Conservation (phyloP, 2,888 invertebrate genomes). For the Lithodes maja region DNA sequence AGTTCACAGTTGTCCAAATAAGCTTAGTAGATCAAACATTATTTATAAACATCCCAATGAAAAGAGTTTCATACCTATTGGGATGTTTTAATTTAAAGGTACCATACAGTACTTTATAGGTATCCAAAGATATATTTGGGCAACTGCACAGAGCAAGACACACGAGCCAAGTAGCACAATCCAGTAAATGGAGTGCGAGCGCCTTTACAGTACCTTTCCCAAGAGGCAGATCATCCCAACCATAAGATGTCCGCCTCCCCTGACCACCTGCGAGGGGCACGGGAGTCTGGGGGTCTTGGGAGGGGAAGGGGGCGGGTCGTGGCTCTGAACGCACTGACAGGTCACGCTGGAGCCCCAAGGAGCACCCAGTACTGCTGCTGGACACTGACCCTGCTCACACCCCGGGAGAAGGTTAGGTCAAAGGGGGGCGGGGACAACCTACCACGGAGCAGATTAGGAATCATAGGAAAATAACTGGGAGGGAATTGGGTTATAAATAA, state of each 20-base stretch:
- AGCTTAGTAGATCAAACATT: too few species aligned
- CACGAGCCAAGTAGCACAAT: conserved; percentile 9
- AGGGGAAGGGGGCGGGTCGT: conserved; percentile 42
- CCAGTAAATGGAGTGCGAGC: conserved; percentile 13
- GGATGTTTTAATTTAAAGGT: too few species aligned
- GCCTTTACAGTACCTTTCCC: conserved; percentile 57
- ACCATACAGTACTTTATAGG: too few species aligned
- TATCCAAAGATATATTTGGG: background rate
- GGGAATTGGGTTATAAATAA: conserved; percentile 10
- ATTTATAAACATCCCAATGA: too few species aligned
- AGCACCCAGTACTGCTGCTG: conserved; percentile 70
- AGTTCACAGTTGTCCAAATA: background rate
- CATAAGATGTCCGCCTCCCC: conserved; percentile 54
- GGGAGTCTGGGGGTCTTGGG: conserved; percentile 52
- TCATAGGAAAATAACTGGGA: background rate
- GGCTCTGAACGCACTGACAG: conserved; percentile 60
- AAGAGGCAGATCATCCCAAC: conserved; percentile 46
- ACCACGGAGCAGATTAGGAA: too few species aligned
- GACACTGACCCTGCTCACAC: conserved; percentile 72
- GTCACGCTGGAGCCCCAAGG: conserved; percentile 59
- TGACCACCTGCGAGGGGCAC: conserved; percentile 33
- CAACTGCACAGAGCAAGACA: background rate
- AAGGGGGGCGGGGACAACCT: conserved; percentile 13
- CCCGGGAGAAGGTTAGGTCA: conserved; percentile 46
- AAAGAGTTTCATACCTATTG: too few species aligned